These are phyloP conservation scores for Apamea sordens DNA, from an alignment of 2,888 invertebrate species.

Conservation along the genomic window DNA sequence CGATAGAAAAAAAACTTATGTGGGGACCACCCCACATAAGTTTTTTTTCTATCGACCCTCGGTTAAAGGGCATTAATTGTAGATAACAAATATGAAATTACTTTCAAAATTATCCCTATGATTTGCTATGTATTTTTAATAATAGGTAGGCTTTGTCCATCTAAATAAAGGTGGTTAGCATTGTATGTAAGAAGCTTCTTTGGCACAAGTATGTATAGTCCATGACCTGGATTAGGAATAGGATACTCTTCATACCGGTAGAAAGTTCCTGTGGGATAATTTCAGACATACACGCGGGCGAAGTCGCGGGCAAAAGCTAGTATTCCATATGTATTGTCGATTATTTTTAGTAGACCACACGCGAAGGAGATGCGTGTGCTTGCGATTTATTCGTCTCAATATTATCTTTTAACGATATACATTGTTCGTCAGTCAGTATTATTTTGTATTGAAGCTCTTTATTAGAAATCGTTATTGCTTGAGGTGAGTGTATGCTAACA, in stretches of 20 bases:
- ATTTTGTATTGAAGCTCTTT: slow-evolving; percentile 29
- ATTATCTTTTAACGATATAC: slow-evolving; percentile 57
- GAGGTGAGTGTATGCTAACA: slow-evolving; percentile 23
- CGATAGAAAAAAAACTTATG: no score
- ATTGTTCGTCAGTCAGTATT: slow-evolving; percentile 39
- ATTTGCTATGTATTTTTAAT: no score
- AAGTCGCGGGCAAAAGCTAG: background rate
- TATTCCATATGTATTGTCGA: slow-evolving; percentile 24
- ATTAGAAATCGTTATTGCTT: slow-evolving; percentile 40
- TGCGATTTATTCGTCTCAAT: slow-evolving; percentile 53
- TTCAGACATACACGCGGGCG: background rate
- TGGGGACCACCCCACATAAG: no score
- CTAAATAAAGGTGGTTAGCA: no score
- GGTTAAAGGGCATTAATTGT: no score
- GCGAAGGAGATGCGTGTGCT: slow-evolving; percentile 42
- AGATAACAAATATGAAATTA: no score
- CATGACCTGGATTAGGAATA: background rate
- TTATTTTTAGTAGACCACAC: slow-evolving; percentile 62
- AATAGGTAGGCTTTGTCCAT: no score
- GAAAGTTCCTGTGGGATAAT: background rate
- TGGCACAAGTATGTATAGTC: background rate
- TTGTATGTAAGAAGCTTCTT: no score
- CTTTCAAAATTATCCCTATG: no score
- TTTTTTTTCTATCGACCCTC: no score
- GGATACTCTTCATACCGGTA: background rate